phyloP scores from a whole-genome alignment of 2,113 vertebrate genomes.

The Isurus oxyrinchus region DNA sequence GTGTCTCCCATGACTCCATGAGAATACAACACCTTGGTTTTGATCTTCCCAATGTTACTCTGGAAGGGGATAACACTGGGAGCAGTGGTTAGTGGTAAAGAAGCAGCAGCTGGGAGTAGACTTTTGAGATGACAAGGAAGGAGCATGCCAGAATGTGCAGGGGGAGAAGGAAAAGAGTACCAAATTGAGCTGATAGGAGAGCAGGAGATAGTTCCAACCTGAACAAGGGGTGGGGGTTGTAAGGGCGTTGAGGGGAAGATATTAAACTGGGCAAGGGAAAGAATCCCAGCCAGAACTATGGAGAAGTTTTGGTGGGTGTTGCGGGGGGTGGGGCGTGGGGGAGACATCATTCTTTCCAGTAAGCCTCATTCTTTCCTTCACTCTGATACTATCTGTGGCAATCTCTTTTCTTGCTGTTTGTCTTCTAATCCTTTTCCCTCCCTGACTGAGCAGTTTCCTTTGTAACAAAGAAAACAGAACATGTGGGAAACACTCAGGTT shows the following conservation, averaged over 20 bases:
- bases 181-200: too few species aligned
- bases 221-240: too few species aligned
- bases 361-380: neutral
- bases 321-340: too few species aligned
- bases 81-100: too few species aligned
- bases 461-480: neutral
- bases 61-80: too few species aligned
- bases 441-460: neutral
- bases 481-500: neutral
- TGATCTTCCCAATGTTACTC: neutral
- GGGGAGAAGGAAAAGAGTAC: too few species aligned
- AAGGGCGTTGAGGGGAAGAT: too few species aligned
- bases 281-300: neutral
- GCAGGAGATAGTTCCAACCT: too few species aligned
- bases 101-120: too few species aligned
- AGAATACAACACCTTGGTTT: neutral
- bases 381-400: neutral
- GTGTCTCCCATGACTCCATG: too few species aligned
- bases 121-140: too few species aligned
- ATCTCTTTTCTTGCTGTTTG: neutral
- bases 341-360: neutral
- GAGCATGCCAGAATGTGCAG: too few species aligned
- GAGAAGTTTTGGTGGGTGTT: neutral
- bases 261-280: neutral
- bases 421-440: neutral